These are phyloP conservation scores for Atta cephalotes DNA, from an alignment of 1,140 invertebrate species.

Conservation along the genomic window DNA sequence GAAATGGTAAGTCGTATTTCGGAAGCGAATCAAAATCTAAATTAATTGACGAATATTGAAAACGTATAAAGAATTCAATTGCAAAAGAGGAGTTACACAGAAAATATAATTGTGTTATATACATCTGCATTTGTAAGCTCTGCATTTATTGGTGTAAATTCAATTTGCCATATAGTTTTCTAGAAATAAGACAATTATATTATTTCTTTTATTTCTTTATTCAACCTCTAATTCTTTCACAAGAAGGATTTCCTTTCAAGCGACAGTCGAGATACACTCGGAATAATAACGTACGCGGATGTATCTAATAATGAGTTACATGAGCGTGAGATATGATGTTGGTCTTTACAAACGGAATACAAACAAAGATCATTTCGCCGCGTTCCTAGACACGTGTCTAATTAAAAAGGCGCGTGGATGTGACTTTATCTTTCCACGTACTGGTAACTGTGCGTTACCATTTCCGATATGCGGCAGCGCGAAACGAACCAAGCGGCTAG, in stretches of 20 bases:
- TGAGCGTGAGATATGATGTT: background rate
- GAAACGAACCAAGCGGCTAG: constrained; percentile 21
- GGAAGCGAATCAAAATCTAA: background rate
- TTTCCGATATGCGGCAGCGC: constrained; percentile 45
- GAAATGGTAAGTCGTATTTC: background rate
- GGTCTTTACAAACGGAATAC: background rate
- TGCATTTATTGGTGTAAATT: background rate
- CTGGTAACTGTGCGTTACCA: background rate
- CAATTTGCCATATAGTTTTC: background rate
- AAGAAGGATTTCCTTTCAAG: background rate
- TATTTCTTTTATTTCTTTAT: background rate
- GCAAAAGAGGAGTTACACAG: background rate
- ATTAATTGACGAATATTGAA: background rate
- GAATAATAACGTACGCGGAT: background rate
- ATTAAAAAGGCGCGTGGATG: constrained; percentile 35
- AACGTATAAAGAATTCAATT: background rate
- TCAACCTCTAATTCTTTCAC: background rate
- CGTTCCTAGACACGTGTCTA: background rate
- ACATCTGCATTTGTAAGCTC: background rate
- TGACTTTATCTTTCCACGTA: constrained; percentile 1
- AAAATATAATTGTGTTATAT: background rate
- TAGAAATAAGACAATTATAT: background rate
- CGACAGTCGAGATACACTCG: background rate
- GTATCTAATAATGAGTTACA: background rate
- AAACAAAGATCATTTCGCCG: background rate